Evolutionary conservation across 2,113 vertebrate species (phyloP).

Genomic region (Taurulus bubalis): DNA sequence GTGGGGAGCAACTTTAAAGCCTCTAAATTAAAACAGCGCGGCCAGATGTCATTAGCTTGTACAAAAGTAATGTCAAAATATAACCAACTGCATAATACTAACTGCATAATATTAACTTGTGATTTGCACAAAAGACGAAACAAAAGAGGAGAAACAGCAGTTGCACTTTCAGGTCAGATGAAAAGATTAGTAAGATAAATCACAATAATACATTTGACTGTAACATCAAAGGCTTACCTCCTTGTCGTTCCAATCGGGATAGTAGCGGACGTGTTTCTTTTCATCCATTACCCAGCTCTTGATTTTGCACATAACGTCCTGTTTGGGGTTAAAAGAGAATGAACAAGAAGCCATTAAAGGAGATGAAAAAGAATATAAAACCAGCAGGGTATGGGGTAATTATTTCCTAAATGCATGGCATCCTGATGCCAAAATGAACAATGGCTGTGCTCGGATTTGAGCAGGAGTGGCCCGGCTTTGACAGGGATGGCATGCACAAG

Average conservation of each 20-base stretch:
- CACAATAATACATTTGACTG: conserved; percentile 70
- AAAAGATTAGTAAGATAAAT: conserved; percentile 68
- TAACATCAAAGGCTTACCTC: conserved; percentile 89
- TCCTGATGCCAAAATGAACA: conserved; percentile 84
- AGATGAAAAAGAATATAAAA: conserved; percentile 86
- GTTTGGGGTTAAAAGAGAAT: conserved; percentile 86
- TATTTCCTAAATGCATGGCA: conserved; percentile 87
- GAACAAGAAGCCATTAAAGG: conserved; percentile 89
- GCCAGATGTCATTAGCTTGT: conserved; percentile 80
- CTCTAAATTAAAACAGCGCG: conserved; percentile 74
- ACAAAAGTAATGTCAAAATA: conserved; percentile 71
- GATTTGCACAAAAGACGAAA: conserved; percentile 71
- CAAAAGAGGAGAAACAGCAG: conserved; percentile 42
- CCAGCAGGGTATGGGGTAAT: conserved; percentile 88
- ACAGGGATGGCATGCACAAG: conserved; percentile 76
- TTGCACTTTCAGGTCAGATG: conserved; percentile 72
- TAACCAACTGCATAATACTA: conserved; percentile 66
- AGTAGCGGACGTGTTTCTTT: conserved; percentile 94
- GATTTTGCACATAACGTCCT: conserved; percentile 98
- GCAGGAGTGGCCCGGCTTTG: conserved; percentile 73
- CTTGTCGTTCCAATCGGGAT: conserved; percentile 95
- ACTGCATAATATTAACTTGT: conserved; percentile 65
- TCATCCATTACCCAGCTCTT: conserved; percentile 95
- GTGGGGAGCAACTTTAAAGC: conserved; percentile 72
- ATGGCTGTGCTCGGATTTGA: conserved; percentile 76